These are phyloP conservation scores for Rutpela maculata DNA, from an alignment of 2,888 invertebrate species.

Conservation along the genomic window DNA sequence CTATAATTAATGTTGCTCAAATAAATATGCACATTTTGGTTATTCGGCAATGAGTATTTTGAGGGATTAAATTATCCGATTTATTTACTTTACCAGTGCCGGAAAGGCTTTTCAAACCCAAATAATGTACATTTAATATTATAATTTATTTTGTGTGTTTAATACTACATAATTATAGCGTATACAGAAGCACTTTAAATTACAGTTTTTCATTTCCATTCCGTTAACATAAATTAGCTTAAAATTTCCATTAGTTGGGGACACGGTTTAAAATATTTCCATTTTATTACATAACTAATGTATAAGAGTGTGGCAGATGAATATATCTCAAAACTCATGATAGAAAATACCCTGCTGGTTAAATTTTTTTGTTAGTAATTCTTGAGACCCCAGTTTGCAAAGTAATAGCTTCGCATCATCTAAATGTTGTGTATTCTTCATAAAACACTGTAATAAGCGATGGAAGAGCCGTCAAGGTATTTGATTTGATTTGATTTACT, in stretches of 20 bases:
- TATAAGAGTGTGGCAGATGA: too few relatives aligned
- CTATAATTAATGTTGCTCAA: neutral
- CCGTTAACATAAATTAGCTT: neutral
- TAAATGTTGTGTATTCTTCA: too few relatives aligned
- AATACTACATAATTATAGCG: neutral
- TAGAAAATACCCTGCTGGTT: too few relatives aligned
- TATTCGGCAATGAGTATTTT: slow-evolving; percentile 7
- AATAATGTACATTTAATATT: neutral
- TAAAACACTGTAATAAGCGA: too few relatives aligned
- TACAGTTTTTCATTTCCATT: neutral
- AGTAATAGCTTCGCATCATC: too few relatives aligned
- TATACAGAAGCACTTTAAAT: neutral
- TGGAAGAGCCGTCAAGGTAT: too few relatives aligned
- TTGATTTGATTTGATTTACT: too few relatives aligned
- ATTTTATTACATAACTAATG: too few relatives aligned
- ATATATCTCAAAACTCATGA: too few relatives aligned
- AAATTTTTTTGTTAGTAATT: too few relatives aligned
- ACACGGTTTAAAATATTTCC: neutral
- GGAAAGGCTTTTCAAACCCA: neutral
- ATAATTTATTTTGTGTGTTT: slow-evolving; percentile 18
- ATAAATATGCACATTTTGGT: slow-evolving; percentile 4
- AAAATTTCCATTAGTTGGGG: neutral
- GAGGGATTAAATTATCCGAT: slow-evolving; percentile 10
- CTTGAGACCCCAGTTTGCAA: too few relatives aligned
- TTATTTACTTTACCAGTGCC: neutral